Conservation (phyloP, 2,888 invertebrate species). For the Patella caerulea region DNA sequence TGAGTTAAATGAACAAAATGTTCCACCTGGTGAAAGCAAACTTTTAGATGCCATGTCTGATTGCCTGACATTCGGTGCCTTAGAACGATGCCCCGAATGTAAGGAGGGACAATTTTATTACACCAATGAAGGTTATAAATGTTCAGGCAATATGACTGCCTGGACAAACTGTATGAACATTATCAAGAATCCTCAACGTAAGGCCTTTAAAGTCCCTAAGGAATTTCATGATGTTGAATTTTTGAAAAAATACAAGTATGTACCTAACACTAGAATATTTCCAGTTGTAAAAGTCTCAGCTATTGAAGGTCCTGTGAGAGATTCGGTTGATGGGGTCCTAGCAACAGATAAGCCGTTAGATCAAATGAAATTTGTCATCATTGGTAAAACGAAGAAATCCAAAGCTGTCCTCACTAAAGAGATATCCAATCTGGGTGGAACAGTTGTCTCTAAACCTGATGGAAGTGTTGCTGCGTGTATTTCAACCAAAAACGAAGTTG, state of each 20-base stretch:
- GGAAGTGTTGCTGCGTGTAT: slow-evolving; percentile 83
- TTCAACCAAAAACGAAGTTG: slow-evolving; percentile 79
- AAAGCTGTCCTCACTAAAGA: slow-evolving; percentile 78
- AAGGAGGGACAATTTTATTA: slow-evolving; percentile 78
- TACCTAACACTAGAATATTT: slow-evolving; percentile 66
- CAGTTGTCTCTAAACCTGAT: slow-evolving; percentile 78
- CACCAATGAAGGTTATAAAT: slow-evolving; percentile 83
- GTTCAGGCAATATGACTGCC: slow-evolving; percentile 86
- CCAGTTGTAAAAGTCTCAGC: slow-evolving; percentile 54
- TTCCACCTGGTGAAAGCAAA: slow-evolving; percentile 80
- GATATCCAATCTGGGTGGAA: slow-evolving; percentile 84
- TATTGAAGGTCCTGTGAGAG: slow-evolving; percentile 58
- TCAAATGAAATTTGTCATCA: slow-evolving; percentile 83
- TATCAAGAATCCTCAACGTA: slow-evolving; percentile 82
- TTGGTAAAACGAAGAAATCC: slow-evolving; percentile 71
- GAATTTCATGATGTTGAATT: slow-evolving; percentile 74
- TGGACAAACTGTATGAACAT: slow-evolving; percentile 89
- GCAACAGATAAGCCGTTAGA: slow-evolving; percentile 74
- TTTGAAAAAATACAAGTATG: slow-evolving; percentile 72
- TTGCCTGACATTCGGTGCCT: slow-evolving; percentile 88
- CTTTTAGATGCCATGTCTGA: slow-evolving; percentile 86
- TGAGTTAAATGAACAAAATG: slow-evolving; percentile 80
- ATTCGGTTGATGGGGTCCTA: slow-evolving; percentile 48
- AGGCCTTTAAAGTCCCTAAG: slow-evolving; percentile 80
- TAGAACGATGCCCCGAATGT: slow-evolving; percentile 85